A percentile compares a stretch with the other conserved stretches of the same genome.
Evolutionary conservation across 2,797 vertebrate species (phyloP).

Genomic region (Chaenodraco wilsoni): DNA sequence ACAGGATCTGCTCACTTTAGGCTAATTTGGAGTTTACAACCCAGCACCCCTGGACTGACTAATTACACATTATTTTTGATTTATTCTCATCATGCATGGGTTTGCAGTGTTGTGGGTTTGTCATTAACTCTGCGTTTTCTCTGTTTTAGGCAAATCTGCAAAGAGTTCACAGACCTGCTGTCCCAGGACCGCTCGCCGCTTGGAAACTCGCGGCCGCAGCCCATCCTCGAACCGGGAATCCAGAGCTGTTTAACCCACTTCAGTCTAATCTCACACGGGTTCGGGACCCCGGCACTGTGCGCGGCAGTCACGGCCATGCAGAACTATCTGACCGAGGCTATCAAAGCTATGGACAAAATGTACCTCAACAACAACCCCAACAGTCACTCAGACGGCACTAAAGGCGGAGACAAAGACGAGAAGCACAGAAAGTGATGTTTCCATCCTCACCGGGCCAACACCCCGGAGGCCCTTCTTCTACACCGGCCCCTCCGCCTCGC

Average conservation of each 20-base stretch:
- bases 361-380: constrained; percentile 99
- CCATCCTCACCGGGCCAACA: constrained; percentile 51
- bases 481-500: constrained; percentile 43
- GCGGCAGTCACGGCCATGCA: constrained; percentile 97
- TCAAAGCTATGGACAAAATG: constrained; percentile 99
- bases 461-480: constrained; percentile 49
- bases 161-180: constrained; percentile 99
- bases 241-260: constrained; percentile 99
- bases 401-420: constrained; percentile 98
- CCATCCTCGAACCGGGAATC: constrained; percentile 98
- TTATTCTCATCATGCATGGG: constrained; percentile 11
- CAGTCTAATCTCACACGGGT: constrained; percentile 99
- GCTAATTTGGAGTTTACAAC: background rate
- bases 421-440: constrained; percentile 96
- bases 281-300: constrained; percentile 97
- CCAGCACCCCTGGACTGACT: constrained; percentile 7
- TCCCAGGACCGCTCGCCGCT: constrained; percentile 99
- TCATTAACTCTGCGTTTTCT: constrained; percentile 57
- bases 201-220: constrained; percentile 97
- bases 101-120: background rate
- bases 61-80: background rate
- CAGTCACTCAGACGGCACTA: constrained; percentile 97
- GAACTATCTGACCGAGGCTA: constrained; percentile 99
- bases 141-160: constrained; percentile 96
- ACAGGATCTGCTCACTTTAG: background rate